Conservation (phyloP, 2,797 vertebrate species). For the Poecile montanus region DNA sequence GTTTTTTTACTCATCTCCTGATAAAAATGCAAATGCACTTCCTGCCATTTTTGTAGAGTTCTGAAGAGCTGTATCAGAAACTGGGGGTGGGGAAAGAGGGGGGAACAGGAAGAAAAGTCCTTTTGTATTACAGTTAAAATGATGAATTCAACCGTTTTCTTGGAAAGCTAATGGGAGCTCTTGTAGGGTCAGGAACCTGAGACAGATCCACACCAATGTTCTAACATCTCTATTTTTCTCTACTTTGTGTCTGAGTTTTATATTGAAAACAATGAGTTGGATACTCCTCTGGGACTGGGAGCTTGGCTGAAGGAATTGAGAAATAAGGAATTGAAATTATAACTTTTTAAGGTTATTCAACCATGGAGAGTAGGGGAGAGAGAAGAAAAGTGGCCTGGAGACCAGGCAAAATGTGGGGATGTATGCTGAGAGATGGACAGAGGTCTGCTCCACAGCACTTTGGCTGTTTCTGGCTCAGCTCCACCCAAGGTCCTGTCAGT, state of each 20-base stretch:
- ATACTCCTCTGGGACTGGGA: background rate
- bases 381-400: background rate
- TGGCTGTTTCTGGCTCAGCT: background rate
- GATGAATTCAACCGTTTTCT: background rate
- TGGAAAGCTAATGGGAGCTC: background rate
- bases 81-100: too few species aligned
- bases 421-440: background rate
- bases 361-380: background rate
- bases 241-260: background rate
- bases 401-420: background rate
- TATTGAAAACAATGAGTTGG: background rate
- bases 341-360: background rate
- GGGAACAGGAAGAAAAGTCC: background rate
- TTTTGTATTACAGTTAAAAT: background rate
- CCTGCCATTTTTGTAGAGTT: background rate
- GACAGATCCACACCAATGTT: background rate
- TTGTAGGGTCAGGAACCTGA: background rate
- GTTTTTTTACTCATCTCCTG: background rate
- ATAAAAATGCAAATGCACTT: background rate
- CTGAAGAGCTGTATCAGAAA: background rate
- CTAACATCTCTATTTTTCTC: background rate
- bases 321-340: background rate
- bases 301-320: background rate
- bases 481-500: accelerated
- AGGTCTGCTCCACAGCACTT: background rate